Evolutionary conservation across 2,888 invertebrate genomes (phyloP).

Genomic region (Lordiphosa andalusiaca): DNA sequence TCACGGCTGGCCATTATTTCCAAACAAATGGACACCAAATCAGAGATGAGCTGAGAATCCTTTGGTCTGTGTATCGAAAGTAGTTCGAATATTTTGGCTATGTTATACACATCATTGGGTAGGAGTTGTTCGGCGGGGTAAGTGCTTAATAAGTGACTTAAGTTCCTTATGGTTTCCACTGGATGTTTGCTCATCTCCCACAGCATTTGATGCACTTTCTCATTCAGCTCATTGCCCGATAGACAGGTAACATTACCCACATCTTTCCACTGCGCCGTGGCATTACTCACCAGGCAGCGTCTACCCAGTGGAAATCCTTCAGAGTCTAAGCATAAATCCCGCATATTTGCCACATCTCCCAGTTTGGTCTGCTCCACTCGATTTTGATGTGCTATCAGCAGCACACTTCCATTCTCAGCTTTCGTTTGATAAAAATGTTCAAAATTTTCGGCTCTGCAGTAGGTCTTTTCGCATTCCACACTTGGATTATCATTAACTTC

Average conservation of each 20-base stretch:
- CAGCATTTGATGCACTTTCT: slow-evolving; percentile 51
- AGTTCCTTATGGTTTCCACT: slow-evolving; percentile 22
- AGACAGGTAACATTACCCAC: slow-evolving; percentile 30
- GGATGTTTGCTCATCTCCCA: slow-evolving; percentile 28
- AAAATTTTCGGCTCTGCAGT: slow-evolving; percentile 41
- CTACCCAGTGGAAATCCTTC: slow-evolving; percentile 83
- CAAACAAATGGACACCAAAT: slow-evolving; percentile 78
- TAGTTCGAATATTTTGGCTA: slow-evolving; percentile 33
- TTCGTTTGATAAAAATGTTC: slow-evolving; percentile 33
- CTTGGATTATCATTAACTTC: slow-evolving; percentile 8
- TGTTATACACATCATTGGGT: slow-evolving; percentile 44
- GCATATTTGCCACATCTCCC: slow-evolving; percentile 80
- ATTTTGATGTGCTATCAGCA: slow-evolving; percentile 27
- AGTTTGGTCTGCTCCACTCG: slow-evolving; percentile 67
- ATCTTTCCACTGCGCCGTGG: slow-evolving; percentile 82
- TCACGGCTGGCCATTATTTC: slow-evolving; percentile 82
- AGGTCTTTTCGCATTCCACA: slow-evolving; percentile 6
- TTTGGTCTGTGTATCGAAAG: slow-evolving; percentile 17
- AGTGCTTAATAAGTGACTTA: slow-evolving; percentile 42
- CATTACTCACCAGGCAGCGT: slow-evolving; percentile 82
- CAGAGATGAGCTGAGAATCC: slow-evolving; percentile 35
- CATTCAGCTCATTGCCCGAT: slow-evolving; percentile 49
- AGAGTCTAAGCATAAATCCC: slow-evolving; percentile 81
- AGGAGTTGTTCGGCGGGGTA: slow-evolving; percentile 26
- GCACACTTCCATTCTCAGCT: not conserved